A percentile compares a stretch with the other conserved stretches of the same genome.
phyloP scores from a whole-genome alignment of 2,888 invertebrate species.

The Galerucella pusilla region DNA sequence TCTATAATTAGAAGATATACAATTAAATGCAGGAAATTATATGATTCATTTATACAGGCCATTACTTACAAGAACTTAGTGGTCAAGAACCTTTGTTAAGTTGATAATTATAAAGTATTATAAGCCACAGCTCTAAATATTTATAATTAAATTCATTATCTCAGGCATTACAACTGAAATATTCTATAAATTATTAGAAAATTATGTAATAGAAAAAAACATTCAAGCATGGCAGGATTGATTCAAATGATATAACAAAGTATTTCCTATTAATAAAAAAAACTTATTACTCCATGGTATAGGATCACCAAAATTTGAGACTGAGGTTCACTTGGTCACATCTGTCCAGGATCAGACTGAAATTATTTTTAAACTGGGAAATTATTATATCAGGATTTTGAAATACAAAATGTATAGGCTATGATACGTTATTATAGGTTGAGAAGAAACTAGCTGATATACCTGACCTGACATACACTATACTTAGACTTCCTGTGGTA shows the following conservation, averaged over 20 bases:
- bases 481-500: slow-evolving; percentile 85
- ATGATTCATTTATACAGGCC: slow-evolving; percentile 7
- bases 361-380: too few relatives aligned
- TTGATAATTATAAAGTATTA: neutral
- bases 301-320: too few relatives aligned
- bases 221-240: neutral
- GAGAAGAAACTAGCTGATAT: slow-evolving; percentile 80
- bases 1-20: slow-evolving; percentile 18
- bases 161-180: neutral
- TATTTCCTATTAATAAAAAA: too few relatives aligned
- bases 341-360: too few relatives aligned
- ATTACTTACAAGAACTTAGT: slow-evolving; percentile 8
- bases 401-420: too few relatives aligned
- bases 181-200: neutral
- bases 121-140: neutral
- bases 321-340: too few relatives aligned
- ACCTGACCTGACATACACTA: slow-evolving; percentile 78
- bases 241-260: too few relatives aligned
- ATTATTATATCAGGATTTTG: too few relatives aligned
- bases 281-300: too few relatives aligned
- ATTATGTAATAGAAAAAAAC: neutral
- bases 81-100: slow-evolving; percentile 22
- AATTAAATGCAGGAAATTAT: slow-evolving; percentile 16
- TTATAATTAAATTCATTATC: neutral
- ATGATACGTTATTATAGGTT: slow-evolving; percentile 64